These are phyloP conservation scores for Leptinotarsa tumamoca DNA, from an alignment of 2,888 invertebrate genomes.

Conservation along the genomic window DNA sequence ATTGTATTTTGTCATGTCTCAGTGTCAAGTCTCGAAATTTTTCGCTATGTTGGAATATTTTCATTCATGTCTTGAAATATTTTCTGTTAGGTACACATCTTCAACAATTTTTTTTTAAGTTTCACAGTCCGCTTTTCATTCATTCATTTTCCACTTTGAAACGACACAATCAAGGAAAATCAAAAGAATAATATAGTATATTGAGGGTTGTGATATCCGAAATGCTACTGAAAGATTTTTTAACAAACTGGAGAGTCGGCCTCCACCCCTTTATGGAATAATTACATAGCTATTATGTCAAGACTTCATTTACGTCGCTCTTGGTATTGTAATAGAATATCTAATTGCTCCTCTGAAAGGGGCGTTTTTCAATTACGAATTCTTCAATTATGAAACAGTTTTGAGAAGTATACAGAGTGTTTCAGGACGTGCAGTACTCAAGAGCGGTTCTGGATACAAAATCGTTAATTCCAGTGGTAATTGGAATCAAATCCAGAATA, in stretches of 20 bases:
- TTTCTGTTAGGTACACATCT: no score
- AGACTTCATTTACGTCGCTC: constrained; percentile 4
- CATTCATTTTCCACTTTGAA: background rate
- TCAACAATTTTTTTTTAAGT: no score
- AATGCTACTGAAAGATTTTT: background rate
- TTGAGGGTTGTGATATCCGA: background rate
- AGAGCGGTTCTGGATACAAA: no score
- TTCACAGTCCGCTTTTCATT: no score
- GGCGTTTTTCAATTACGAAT: constrained; percentile 10
- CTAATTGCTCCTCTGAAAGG: constrained; percentile 1
- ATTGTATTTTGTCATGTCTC: no score
- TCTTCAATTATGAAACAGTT: background rate
- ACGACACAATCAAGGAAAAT: no score
- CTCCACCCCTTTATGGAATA: background rate
- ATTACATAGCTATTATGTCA: constrained; percentile 13
- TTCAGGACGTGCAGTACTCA: no score
- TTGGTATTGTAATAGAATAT: constrained; percentile 9
- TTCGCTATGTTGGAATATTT: no score
- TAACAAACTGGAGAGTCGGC: background rate
- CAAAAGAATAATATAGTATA: background rate
- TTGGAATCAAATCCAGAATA: no score
- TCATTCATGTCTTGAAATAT: no score
- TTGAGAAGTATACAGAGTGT: background rate
- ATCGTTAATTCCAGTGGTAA: no score
- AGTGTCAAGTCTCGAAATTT: no score